These are phyloP conservation scores for Drosophila sp. DNA, from an alignment of 1,140 invertebrate genomes.

Conservation along the genomic window DNA sequence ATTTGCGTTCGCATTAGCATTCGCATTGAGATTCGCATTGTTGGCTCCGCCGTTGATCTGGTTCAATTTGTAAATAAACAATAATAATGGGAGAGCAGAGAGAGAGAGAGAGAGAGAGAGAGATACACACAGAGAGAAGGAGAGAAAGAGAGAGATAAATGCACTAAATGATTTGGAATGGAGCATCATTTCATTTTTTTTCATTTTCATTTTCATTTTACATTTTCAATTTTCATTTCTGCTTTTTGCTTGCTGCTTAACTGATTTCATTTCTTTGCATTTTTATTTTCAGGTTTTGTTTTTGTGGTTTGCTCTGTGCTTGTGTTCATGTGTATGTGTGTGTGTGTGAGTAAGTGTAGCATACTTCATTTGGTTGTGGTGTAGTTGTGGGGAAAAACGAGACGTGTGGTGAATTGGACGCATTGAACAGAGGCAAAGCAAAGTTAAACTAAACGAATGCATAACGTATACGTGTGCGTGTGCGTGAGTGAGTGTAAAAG, in stretches of 20 bases:
- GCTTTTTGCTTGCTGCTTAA: slow-evolving; percentile 14
- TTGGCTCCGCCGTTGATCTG: slow-evolving; percentile 69
- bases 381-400: neutral
- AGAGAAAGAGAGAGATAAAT: slow-evolving; percentile 75
- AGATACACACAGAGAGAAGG: slow-evolving; percentile 70
- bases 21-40: slow-evolving; percentile 42
- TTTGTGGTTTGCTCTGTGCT: slow-evolving; percentile 26
- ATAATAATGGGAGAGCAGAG: slow-evolving; percentile 73
- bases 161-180: slow-evolving; percentile 73
- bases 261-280: slow-evolving; percentile 18
- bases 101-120: slow-evolving; percentile 49
- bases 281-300: slow-evolving; percentile 16
- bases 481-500: slow-evolving; percentile 5
- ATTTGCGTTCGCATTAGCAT: slow-evolving; percentile 49
- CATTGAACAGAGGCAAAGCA: neutral
- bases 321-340: slow-evolving; percentile 3
- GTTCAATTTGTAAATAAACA: slow-evolving; percentile 75
- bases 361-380: slow-evolving; percentile 32
- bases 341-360: slow-evolving; percentile 28
- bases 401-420: neutral
- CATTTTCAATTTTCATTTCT: too few species aligned
- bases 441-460: slow-evolving; percentile 23
- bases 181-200: slow-evolving; percentile 46
- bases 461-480: slow-evolving; percentile 19
- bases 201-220: slow-evolving; percentile 29